These are phyloP conservation scores for Xanthia icteritia DNA, from an alignment of 2,888 invertebrate species.

Conservation along the genomic window DNA sequence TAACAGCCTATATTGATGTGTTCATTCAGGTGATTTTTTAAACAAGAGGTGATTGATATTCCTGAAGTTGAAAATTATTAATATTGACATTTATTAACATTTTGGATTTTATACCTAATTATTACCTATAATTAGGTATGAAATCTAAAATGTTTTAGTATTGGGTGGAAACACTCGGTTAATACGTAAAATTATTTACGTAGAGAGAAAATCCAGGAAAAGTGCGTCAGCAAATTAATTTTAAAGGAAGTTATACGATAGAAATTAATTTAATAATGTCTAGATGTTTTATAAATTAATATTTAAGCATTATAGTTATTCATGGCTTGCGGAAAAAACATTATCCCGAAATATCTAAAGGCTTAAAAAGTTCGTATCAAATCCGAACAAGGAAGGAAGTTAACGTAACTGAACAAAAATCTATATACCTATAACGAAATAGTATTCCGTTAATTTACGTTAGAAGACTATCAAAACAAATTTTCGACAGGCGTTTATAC, in stretches of 20 bases:
- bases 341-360: not conserved
- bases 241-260: too few species aligned
- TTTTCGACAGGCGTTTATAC: not conserved
- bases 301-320: not conserved
- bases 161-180: not conserved
- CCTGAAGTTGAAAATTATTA: not conserved
- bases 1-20: not conserved
- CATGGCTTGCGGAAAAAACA: not conserved
- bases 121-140: too few species aligned
- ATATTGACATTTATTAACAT: not conserved
- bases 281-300: not conserved
- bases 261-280: not conserved
- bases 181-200: not conserved
- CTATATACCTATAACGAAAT: not conserved
- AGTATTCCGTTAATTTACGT: too few species aligned
- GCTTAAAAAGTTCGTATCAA: not conserved
- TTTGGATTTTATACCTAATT: not conserved
- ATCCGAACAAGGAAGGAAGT: slow-evolving; percentile 1
- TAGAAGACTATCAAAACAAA: too few species aligned
- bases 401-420: too few species aligned
- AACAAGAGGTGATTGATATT: not conserved
- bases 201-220: not conserved
- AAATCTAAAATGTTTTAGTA: too few species aligned
- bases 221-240: not conserved
- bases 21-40: not conserved